Evolutionary conservation across 1,140 invertebrate species (phyloP).

Genomic region (Cotesia vestalis): DNA sequence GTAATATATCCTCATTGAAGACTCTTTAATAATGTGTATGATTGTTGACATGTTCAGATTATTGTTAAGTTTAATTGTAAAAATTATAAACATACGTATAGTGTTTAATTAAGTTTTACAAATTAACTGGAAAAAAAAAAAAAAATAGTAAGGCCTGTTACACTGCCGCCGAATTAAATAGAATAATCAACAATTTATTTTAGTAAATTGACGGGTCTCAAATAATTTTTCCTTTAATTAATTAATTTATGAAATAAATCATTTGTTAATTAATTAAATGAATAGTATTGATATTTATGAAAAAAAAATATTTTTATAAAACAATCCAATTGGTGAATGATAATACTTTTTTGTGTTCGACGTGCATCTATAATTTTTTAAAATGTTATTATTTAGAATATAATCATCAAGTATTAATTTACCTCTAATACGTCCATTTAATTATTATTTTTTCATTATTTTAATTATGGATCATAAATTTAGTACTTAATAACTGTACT

Average conservation of each 20-base stretch:
- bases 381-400: slow-evolving; percentile 1
- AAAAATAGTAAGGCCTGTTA: slow-evolving; percentile 2
- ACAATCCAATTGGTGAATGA: too few relatives aligned
- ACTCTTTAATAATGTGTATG: slow-evolving; percentile 3
- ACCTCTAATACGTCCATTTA: not conserved
- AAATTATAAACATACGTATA: not conserved
- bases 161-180: slow-evolving; percentile 13
- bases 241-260: not conserved
- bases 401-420: slow-evolving; percentile 20
- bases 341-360: slow-evolving; percentile 6
- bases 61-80: slow-evolving; percentile 13
- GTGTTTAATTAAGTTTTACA: too few relatives aligned
- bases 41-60: not conserved
- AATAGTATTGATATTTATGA: too few relatives aligned
- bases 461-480: slow-evolving; percentile 3
- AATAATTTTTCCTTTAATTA: not conserved
- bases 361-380: not conserved
- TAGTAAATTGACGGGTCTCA: slow-evolving; percentile 6
- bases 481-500: slow-evolving; percentile 21
- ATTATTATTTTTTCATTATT: not conserved
- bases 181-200: not conserved
- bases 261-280: not conserved
- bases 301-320: too few relatives aligned
- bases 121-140: not conserved
- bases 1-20: not conserved